Base-by-base conservation (phyloP, 2,888 invertebrate genomes). In the Drosophila longiperda region DNA sequence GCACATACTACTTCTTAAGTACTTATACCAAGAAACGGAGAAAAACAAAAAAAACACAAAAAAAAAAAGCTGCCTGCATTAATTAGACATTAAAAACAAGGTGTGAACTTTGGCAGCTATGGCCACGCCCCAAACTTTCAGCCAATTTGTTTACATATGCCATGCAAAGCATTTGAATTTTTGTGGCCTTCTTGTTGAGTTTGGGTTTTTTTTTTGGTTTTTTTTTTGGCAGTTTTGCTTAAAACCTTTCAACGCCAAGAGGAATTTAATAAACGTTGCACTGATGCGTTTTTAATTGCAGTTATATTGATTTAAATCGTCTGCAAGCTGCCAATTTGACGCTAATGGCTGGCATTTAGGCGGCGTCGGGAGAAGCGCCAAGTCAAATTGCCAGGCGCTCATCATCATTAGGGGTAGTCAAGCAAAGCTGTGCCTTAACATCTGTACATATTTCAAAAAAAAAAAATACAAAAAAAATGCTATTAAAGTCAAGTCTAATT, bases 211-310 rank as follows among this genome's bases (percentile, higher is more conserved):
- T 23, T 36, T 29, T 20, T 38, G 17, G 15, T 15, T 36, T 45
- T 49, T 65, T 40, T 49, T 49, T 45, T 40, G 15, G 50, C 42
- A 20, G 23, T 40, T n/a, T 57, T 20, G n/a, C 33, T 32, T 11
- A 36, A 12, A 55, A 57, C 55, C 58, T 59, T 34, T 38, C 53
- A 49, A 49, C 58, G 26, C 42, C 40, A 34, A 36, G 11, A 20
- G 26, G 36, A 40, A 7, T 15, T 38, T 38, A 5, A 26, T 55
- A 45, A 45, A 54, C 26, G 58, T 49, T 54, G 20, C 78, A 58
- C 78, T 87, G 86, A 87, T 87, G 88, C 88, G 87, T 78, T 87
- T 87, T 87, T 87, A 88, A 87, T 87, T 88, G 88, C 78, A 83
- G 82, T 78, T 86, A 83, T 87, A 87, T 87, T 87, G 87, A 87